Evolutionary conservation across 2,888 invertebrate species (phyloP).

Genomic region (Leptinotarsa rubiginosa): DNA sequence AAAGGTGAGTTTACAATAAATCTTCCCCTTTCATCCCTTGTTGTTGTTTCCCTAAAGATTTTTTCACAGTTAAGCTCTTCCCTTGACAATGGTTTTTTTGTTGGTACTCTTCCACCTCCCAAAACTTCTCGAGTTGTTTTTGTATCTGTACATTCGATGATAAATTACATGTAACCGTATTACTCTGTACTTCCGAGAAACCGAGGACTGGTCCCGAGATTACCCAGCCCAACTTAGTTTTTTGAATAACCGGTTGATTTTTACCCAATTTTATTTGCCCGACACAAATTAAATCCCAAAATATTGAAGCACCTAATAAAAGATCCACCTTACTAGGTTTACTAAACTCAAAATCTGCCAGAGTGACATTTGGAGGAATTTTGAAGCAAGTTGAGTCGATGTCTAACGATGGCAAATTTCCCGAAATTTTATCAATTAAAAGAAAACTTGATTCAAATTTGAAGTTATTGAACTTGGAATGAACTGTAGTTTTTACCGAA

Average conservation of each 20-base stretch:
- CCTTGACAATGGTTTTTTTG: background rate
- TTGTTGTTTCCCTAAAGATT: slow-evolving; percentile 21
- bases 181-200: background rate
- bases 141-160: slow-evolving; percentile 3
- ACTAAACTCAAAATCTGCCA: slow-evolving; percentile 29
- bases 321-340: slow-evolving; percentile 24
- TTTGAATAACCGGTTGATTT: slow-evolving; percentile 12
- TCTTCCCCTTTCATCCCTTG: slow-evolving; percentile 25
- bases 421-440: slow-evolving; percentile 17
- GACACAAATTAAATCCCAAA: slow-evolving; percentile 29
- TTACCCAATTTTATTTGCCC: slow-evolving; percentile 12
- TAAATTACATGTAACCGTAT: slow-evolving; percentile 17
- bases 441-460: slow-evolving; percentile 8
- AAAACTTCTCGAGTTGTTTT: slow-evolving; percentile 31
- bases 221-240: slow-evolving; percentile 31
- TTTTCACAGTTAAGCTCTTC: slow-evolving; percentile 31
- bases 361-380: slow-evolving; percentile 7
- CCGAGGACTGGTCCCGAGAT: slow-evolving; percentile 24
- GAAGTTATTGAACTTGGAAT: background rate
- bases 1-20: slow-evolving; percentile 31
- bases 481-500: background rate
- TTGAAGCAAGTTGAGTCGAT: slow-evolving; percentile 22
- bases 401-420: slow-evolving; percentile 5
- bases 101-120: slow-evolving; percentile 29
- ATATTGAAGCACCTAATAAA: slow-evolving; percentile 30